A percentile compares a stretch with the other conserved stretches of the same genome.
These are phyloP conservation scores for Rhinichthys osculus DNA, from an alignment of 2,797 vertebrate species.

Conservation along the genomic window DNA sequence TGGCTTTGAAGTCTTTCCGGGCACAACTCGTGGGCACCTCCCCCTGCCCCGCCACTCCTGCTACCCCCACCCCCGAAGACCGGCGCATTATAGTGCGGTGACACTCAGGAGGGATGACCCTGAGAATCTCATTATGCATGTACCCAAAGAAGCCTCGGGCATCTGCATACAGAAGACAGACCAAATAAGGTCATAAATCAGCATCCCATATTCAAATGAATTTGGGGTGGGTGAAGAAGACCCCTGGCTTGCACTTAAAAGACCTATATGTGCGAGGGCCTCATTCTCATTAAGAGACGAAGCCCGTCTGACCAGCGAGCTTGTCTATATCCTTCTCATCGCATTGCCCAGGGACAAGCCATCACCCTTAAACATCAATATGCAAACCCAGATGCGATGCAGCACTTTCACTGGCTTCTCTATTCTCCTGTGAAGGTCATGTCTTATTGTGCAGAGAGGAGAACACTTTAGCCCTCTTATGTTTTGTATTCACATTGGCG, in stretches of 20 bases:
- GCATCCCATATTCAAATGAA: conserved; percentile 83
- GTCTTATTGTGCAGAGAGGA: conserved; percentile 37
- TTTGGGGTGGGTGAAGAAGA: conserved; percentile 75
- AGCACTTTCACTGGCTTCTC: conserved; percentile 68
- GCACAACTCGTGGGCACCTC: conserved; percentile 15
- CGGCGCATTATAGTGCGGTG: conserved; percentile 68
- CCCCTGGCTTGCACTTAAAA: conserved; percentile 73
- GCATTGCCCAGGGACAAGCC: conserved; percentile 76
- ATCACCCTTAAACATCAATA: conserved; percentile 80
- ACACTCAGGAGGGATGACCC: conserved; percentile 82
- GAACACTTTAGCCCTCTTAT: conserved; percentile 37
- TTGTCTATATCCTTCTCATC: conserved; percentile 71
- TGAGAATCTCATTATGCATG: conserved; percentile 85
- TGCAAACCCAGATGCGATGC: conserved; percentile 74
- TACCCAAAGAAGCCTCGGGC: conserved; percentile 77
- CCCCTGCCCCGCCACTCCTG: neutral
- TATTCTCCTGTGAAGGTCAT: conserved; percentile 76
- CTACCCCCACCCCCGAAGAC: conserved; percentile 23
- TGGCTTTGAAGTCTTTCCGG: neutral
- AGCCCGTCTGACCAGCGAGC: conserved; percentile 70
- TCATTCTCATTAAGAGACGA: conserved; percentile 80
- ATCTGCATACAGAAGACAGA: conserved; percentile 87
- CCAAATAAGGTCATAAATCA: conserved; percentile 89
- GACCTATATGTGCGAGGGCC: conserved; percentile 75
- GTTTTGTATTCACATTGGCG: neutral